A percentile compares a stretch with the other conserved stretches of the same genome.
Evolutionary conservation across 2,888 invertebrate genomes (phyloP).

Genomic region (Agrotis segetum): DNA sequence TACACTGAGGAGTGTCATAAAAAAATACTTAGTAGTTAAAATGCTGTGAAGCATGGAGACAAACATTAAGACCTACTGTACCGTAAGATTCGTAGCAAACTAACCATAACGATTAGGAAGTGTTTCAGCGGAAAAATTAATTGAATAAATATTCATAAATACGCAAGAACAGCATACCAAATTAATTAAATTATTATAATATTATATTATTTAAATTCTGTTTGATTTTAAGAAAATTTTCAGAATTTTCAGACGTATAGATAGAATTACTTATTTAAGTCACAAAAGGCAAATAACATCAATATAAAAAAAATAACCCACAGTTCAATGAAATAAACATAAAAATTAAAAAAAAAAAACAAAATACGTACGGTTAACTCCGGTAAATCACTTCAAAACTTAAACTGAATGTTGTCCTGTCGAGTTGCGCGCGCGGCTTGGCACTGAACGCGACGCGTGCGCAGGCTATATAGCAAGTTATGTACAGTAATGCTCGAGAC

Average conservation of each 20-base stretch:
- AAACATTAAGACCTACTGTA: neutral
- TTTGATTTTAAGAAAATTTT: neutral
- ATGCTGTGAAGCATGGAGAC: neutral
- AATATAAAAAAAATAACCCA: neutral
- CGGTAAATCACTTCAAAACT: conserved; percentile 38
- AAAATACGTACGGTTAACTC: conserved; percentile 44
- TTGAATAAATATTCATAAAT: neutral
- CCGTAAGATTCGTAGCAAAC: neutral
- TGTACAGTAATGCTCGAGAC: conserved; percentile 48
- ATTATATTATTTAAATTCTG: too few species aligned
- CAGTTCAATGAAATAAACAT: neutral
- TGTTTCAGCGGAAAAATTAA: neutral
- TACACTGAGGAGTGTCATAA: neutral
- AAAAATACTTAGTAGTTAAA: neutral
- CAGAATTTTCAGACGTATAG: too few species aligned
- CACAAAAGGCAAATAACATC: too few species aligned
- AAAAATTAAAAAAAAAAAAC: neutral
- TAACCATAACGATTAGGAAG: conserved; percentile 3
- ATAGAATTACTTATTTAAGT: too few species aligned
- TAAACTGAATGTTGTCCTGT: conserved; percentile 44
- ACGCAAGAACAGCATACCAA: neutral
- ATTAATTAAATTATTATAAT: too few species aligned
- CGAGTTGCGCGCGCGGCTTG: conserved; percentile 44
- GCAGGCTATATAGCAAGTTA: conserved; percentile 17
- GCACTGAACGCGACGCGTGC: conserved; percentile 56